Evolutionary conservation across 2,888 invertebrate species (phyloP).

Genomic region (Keiferia lycopersicella): DNA sequence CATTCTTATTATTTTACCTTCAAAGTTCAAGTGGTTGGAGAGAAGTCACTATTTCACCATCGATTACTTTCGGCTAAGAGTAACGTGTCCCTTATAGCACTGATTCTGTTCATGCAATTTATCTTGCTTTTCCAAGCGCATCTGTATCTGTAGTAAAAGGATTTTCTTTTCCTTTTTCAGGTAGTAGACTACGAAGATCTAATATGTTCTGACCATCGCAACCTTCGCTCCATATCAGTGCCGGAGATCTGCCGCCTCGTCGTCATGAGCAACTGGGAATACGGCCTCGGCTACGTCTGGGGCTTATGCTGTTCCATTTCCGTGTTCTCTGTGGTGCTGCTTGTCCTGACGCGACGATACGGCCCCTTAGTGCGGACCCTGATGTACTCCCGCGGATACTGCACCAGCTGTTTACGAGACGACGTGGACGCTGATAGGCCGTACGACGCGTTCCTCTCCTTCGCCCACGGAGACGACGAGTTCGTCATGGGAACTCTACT

Average conservation of each 20-base stretch:
- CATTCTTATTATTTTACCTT: not conserved
- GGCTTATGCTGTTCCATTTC: conserved; percentile 13
- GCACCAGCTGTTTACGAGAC: conserved; percentile 18
- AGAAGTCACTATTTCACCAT: no score
- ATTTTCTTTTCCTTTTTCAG: not conserved
- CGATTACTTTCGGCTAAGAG: no score
- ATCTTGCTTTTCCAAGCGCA: not conserved
- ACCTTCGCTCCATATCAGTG: conserved; percentile 1
- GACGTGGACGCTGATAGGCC: conserved; percentile 15
- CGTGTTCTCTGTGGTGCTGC: not conserved
- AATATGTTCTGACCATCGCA: not conserved
- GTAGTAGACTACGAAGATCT: conserved; percentile 8
- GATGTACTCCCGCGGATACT: conserved; percentile 14
- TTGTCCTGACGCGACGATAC: conserved; percentile 10
- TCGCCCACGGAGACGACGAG: conserved; percentile 23
- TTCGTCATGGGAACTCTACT: conserved; percentile 16
- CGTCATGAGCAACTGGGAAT: conserved; percentile 16
- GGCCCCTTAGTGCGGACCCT: conserved; percentile 8
- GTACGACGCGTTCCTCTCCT: conserved; percentile 26
- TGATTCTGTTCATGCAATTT: not conserved
- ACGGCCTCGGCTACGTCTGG: conserved; percentile 15
- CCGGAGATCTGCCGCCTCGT: conserved; percentile 6
- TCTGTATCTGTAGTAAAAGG: not conserved
- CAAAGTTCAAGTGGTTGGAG: not conserved
- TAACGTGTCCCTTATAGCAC: no score